Base-by-base conservation (phyloP, 2,113 vertebrate genomes). In the Aptenodytes forsteri region DNA sequence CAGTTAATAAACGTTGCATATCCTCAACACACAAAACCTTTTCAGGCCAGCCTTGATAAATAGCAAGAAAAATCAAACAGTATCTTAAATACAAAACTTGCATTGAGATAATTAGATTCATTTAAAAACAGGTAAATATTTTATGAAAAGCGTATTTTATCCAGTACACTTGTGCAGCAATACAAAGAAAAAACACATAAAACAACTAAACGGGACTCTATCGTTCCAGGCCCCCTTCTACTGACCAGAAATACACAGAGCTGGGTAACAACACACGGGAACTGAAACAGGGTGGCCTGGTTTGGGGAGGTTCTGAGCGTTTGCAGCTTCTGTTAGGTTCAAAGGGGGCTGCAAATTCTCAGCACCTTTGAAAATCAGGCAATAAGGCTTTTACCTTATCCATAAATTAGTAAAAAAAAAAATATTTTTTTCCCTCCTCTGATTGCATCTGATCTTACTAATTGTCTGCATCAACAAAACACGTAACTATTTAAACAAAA, bases 61-160 rank as follows among this genome's bases (percentile, higher is more conserved):
- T 84, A 98, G 96, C 97, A 97, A 97, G 97, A 98, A 98, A 98
- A 98, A 98, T 97, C 97, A 93, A 96, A 97, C 91, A 98, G 95
- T 91, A 92, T 94, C 94, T 98, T 98, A 98, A 98, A 98, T 98
- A 98, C 77, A 98, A 98, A 98, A 98, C 91, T 98, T 98, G 98
- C 98, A 98, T 98, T 98, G 98, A 98, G 97, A 98, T 98, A 98
- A 98, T 98, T 98, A 98, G 97, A 98, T 98, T 98, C 97, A 97
- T 98, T 98, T 98, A 97, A 98, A 98, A 98, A 98, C 94, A 97
- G 95, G 97, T 98, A 96, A 97, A 96, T 98, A 98, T 87, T 98
- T 97, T 96, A 98, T 96, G 90, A 94, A 98, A 98, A 97, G 86
- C 86, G 20, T 90, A 85, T 97, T 98, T 97, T 97, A 98, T 98